phyloP scores from a whole-genome alignment of 1,140 invertebrate genomes.

The Chelonus insularis region DNA sequence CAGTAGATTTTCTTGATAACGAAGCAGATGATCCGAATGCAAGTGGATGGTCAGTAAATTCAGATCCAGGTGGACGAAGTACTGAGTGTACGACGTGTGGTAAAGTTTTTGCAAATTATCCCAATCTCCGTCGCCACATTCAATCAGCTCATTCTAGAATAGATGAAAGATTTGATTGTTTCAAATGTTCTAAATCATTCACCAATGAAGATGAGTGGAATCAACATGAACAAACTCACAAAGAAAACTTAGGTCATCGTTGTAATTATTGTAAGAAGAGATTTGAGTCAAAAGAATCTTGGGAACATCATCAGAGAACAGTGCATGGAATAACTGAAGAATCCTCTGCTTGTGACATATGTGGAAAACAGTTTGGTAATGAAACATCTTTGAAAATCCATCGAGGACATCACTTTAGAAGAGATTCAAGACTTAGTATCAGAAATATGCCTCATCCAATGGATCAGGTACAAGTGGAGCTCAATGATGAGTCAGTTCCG shows the following conservation, averaged over 20 bases:
- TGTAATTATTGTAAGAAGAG: conserved; percentile 47
- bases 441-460: conserved; percentile 23
- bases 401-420: conserved; percentile 64
- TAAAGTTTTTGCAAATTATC: conserved; percentile 60
- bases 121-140: conserved; percentile 59
- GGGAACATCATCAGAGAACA: conserved; percentile 44
- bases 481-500: background rate
- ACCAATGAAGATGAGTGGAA: conserved; percentile 38
- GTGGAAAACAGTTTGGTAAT: conserved; percentile 63
- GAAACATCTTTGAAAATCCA: conserved; percentile 62
- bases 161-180: conserved; percentile 40
- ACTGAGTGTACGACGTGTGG: conserved; percentile 65
- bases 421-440: conserved; percentile 47
- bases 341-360: conserved; percentile 63
- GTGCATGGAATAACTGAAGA: conserved; percentile 37
- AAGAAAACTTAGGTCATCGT: conserved; percentile 2
- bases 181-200: conserved; percentile 50
- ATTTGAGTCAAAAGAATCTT: conserved; percentile 45
- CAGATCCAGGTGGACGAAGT: conserved; percentile 38
- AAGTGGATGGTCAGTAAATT: conserved; percentile 29
- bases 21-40: conserved; percentile 38
- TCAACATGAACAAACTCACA: conserved; percentile 35
- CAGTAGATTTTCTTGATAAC: background rate
- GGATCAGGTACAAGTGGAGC: conserved; percentile 23
- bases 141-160: conserved; percentile 60